Evolutionary conservation across 2,113 vertebrate genomes (phyloP), one percentile per base, ranked within the genome.

Genomic region (Oophaga pumilio): DNA sequence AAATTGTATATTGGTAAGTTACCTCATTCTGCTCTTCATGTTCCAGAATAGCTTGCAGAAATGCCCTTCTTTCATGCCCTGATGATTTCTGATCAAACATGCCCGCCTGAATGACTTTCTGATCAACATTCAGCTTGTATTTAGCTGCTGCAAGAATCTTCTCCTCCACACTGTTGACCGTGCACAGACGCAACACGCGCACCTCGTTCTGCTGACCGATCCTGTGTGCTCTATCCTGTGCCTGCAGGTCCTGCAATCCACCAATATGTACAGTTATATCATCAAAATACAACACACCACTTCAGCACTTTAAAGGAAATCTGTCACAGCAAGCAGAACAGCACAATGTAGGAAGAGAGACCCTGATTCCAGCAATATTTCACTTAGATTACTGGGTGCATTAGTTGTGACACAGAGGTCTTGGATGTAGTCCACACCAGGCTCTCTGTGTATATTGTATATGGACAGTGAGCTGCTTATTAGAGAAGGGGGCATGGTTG

Each of bases 21-120:
- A 97, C 97, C 96, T 96, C 96, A 89, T 97, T 97, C 90, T 97
- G 96, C 79, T 97, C 97, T 88, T 97, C 97, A 8, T 97, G 96
- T 84, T 97, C 96, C 92, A 97, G 11, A 89, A 97, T 96, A 87
- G 97, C 96, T 87, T 97, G 96, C 13, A 97, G 93, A 76, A 97
- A 97, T 0, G 94, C 97, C 62, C 96, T 94, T 33, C 96, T 93
- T 89, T 97, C 96, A 0, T 97, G 96, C 92, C 97, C 94, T 18
- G 97, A 97, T 78, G 97, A 97, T 56, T 97, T 97, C 90, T 97
- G 97, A 91, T 97, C 97, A 78, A 97, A 97, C 97, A 97, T 97
- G 90, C 97, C 97, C 0, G 97, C 97, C 88, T 97, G 97, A 90
- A 97, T 97, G 86, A 97, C 97, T 85, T 97, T 97, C 86, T 97